These are phyloP conservation scores for Mastigias papua DNA, from an alignment of 30 jellyfish, hydroid and myxozoan genomes.

Conservation along the genomic window DNA sequence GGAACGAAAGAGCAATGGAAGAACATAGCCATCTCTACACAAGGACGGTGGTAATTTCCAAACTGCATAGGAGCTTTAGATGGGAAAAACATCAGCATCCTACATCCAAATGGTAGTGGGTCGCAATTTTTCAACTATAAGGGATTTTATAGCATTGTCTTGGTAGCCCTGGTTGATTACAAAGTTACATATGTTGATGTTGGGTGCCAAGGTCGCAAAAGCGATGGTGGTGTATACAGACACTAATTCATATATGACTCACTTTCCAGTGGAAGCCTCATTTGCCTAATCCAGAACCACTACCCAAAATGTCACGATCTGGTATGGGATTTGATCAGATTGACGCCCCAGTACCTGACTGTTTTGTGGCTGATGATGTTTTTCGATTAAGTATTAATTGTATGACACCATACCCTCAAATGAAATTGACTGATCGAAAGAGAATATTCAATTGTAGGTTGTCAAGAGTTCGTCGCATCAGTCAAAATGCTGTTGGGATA, in stretches of 20 bases:
- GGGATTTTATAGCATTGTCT: conserved; percentile 69
- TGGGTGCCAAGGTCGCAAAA: conserved; percentile 79
- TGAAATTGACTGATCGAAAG: conserved; percentile 18
- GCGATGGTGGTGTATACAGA: conserved; percentile 74
- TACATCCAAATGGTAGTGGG: conserved; percentile 45
- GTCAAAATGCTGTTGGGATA: conserved; percentile 24
- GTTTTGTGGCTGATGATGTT: conserved; percentile 63
- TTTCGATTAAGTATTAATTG: conserved; percentile 45
- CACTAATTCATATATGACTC: not conserved
- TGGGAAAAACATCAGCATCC: conserved; percentile 58
- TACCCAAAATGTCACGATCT: conserved; percentile 7
- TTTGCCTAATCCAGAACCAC: conserved; percentile 56
- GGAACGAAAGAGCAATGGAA: conserved; percentile 54
- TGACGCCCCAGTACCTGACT: conserved; percentile 30
- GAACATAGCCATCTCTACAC: conserved; percentile 20
- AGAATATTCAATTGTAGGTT: conserved; percentile 5
- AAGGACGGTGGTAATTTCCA: conserved; percentile 68
- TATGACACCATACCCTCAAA: conserved; percentile 60
- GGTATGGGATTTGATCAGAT: conserved; percentile 19
- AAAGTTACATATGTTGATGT: conserved; percentile 57
- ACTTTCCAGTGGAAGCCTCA: not conserved
- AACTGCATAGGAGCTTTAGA: conserved; percentile 66
- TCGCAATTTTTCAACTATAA: conserved; percentile 45
- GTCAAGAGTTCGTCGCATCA: conserved; percentile 18
- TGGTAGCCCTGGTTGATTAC: conserved; percentile 53